Base-by-base conservation (phyloP, 1,140 invertebrate genomes). In the Cardiocondyla obscurior region DNA sequence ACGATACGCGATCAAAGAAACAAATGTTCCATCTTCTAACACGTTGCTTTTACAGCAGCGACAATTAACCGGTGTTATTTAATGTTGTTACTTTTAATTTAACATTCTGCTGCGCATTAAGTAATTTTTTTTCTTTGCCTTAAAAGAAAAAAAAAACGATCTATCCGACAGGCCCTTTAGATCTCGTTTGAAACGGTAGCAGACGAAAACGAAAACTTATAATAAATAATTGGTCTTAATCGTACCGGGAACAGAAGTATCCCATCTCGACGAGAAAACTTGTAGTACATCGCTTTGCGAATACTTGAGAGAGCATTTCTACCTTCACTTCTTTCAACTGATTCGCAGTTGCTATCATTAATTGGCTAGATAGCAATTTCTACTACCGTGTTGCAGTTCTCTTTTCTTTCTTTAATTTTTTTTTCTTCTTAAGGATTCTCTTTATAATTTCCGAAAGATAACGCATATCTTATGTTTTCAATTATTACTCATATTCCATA, bases 281-380 rank as follows among this genome's bases (percentile, higher is more conserved):
- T 58, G 58, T 57, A 55, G 42, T 39, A 72, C 51, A 14, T 83
- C 22, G 73, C 28, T 67, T 42, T 57, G 30, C 30, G 51, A 67
- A 65, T 57, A 57, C 42, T 79, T 39, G 16, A 55, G 36, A 65
- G 51, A 42, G 44, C n/a, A n/a, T 46, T 46, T 46, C 44, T 46
- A 16, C 14, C 12, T 51, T 74, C 19, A n/a, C 19, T 74, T 36
- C 14, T 46, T 44, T 64, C 42, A 42, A 42, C 55, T 49, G 51
- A 77, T 42, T 58, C 30, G 25, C 53, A 60, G 53, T 67, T 83
- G 33, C 53, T 83, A 67, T 60, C 51, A 58, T 67, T 67, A 67
- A 60, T 69, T 58, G 53, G 33, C 10, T 16, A 42, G n/a, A 60
- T 53, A 79, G 53, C 62, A 44, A 69, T 49, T 69, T 69, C 55